Base-by-base conservation (phyloP, 1,140 invertebrate genomes). In the Ganaspis sp. region DNA sequence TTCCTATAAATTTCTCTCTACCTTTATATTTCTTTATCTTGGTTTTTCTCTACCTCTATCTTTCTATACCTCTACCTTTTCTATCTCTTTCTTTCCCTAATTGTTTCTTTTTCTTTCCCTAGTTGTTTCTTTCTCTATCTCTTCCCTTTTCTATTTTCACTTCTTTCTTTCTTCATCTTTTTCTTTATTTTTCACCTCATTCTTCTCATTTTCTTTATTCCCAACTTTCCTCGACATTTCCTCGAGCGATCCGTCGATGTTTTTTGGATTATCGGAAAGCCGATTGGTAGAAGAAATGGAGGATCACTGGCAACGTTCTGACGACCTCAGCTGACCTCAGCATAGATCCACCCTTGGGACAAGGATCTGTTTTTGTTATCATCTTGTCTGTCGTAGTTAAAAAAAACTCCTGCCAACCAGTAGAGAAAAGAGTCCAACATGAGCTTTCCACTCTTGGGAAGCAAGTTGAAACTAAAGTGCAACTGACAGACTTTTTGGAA, bases 221-320 rank as follows among this genome's bases (percentile, higher is more conserved):
- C 38, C 40, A 45, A 37, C 21, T 26, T 34, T 75, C 58, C 17
- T 37, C 26, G 6, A 37, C 73, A 9, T 17, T 54, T 54, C 19
- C n/a, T 19, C 38, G 34, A 21, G 19, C 26, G 26, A 70, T 40
- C 45, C 23, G 74, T n/a, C 80, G 73, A 73, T 83, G 79, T 83
- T 83, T 83, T 71, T 75, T 70, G 70, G 76, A 54, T 79, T 73
- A 83, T 81, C 76, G 78, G 72, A 64, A 64, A 64, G 23, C 21
- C 21, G 58, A 64, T 64, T 64, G 26, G 72, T 78, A 75, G 81
- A 74, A 77, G 75, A 78, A 78, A 58, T 37, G 26, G 11, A 4
- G 23, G 12, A 64, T 64, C 58, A 64, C 26, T 64, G 58, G 58
- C 58, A 64, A 64, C 23, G 26, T 64, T 64, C 58, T 64, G 26